Evolutionary conservation across 2,888 invertebrate genomes (phyloP).

Genomic region (Calameuta filiformis): DNA sequence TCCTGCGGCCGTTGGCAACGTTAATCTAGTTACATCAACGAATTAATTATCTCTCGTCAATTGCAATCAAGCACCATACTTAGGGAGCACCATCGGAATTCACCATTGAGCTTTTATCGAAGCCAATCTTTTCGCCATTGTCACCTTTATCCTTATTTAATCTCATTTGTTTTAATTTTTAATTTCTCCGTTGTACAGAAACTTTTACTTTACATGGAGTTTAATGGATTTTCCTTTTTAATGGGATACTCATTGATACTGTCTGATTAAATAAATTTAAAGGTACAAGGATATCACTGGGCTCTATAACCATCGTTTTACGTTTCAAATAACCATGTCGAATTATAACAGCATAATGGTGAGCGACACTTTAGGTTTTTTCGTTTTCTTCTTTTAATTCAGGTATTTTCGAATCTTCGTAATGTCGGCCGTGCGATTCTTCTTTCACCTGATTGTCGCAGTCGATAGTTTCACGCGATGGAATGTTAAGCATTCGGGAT

Average conservation of each 20-base stretch:
- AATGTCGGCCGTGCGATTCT: not conserved
- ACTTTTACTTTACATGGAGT: not conserved
- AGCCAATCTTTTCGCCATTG: not conserved
- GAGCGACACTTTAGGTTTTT: slow-evolving; percentile 18
- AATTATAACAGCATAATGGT: slow-evolving; percentile 23
- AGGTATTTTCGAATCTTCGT: slow-evolving; percentile 1
- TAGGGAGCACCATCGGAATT: slow-evolving; percentile 3
- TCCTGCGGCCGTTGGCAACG: not conserved
- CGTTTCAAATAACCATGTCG: not conserved
- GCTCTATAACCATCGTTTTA: slow-evolving; percentile 2
- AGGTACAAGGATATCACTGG: not conserved
- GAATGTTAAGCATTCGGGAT: not conserved
- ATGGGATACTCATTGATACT: not conserved
- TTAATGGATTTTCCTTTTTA: not conserved
- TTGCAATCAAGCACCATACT: not conserved
- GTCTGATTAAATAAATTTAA: not conserved
- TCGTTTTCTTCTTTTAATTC: slow-evolving; percentile 3
- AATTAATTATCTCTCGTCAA: not conserved
- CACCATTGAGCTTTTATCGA: not conserved
- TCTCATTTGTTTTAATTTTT: not conserved
- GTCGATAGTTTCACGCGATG: not conserved
- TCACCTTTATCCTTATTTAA: not conserved
- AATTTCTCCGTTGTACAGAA: not conserved
- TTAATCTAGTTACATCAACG: not conserved
- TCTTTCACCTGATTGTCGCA: not conserved